These are phyloP conservation scores for Corythornis cristatus DNA, from an alignment of 2,113 vertebrate species.

Conservation along the genomic window DNA sequence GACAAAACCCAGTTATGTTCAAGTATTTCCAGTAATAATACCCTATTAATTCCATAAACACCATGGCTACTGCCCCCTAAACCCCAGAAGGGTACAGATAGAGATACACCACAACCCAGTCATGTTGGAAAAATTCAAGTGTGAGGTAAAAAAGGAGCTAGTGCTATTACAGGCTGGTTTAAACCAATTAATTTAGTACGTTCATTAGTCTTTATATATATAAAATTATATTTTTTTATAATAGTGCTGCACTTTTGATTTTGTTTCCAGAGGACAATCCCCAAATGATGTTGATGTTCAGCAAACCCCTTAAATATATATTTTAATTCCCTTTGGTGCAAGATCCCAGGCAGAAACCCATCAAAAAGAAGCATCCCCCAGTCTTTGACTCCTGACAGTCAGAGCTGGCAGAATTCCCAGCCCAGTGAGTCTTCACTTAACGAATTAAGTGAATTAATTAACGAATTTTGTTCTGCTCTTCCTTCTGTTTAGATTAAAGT, in stretches of 20 bases:
- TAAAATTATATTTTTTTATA: too few relatives aligned
- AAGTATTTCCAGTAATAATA: neutral
- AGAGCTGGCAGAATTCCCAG: neutral
- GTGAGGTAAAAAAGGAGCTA: neutral
- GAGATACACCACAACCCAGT: neutral
- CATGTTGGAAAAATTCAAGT: neutral
- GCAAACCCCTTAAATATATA: neutral
- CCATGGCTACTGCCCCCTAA: neutral
- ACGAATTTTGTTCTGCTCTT: neutral
- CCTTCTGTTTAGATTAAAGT: conserved; percentile 51
- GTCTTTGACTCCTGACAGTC: neutral
- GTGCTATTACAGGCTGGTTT: neutral
- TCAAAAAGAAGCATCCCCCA: neutral
- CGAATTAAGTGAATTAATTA: neutral
- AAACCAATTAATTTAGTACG: neutral
- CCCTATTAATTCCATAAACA: neutral
- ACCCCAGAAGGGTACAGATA: neutral
- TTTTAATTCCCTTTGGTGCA: neutral
- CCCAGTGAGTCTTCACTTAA: neutral
- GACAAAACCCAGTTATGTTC: neutral
- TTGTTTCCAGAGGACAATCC: neutral
- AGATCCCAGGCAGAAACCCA: neutral
- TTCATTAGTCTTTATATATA: neutral
- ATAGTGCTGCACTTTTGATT: neutral
- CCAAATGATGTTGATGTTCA: neutral